A percentile compares a stretch with the other conserved stretches of the same genome.
phyloP scores from a whole-genome alignment of 2,113 vertebrate species.

The Otus sunia region DNA sequence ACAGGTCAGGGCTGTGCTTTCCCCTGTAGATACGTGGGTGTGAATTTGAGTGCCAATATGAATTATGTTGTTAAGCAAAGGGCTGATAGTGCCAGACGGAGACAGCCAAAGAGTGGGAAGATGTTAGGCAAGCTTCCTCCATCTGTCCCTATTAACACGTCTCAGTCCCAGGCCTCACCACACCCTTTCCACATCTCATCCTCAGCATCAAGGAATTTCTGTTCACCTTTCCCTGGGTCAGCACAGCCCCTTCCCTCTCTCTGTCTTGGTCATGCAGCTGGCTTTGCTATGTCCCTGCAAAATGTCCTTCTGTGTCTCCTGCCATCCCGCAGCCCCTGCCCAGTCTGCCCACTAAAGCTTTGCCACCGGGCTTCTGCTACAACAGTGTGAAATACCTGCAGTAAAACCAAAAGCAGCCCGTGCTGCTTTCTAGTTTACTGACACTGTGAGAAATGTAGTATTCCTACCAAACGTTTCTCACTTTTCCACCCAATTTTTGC shows the following conservation, averaged over 20 bases:
- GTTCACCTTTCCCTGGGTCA: neutral
- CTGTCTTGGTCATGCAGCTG: too few relatives aligned
- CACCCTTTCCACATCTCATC: neutral
- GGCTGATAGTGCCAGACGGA: slow-evolving; percentile 12
- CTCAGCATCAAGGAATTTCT: neutral
- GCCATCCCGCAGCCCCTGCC: neutral
- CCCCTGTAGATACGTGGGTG: neutral
- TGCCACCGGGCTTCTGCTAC: neutral
- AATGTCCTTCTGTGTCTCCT: neutral
- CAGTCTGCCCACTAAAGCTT: neutral
- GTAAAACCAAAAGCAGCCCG: neutral
- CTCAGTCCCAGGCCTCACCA: neutral
- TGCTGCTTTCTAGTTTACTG: neutral
- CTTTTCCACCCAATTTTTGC: neutral
- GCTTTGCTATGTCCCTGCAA: neutral
- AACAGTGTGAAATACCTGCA: neutral
- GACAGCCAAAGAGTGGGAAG: slow-evolving; percentile 32
- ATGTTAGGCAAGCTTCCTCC: neutral
- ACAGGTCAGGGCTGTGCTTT: neutral
- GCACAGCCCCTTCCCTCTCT: neutral
- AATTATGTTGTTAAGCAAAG: slow-evolving; percentile 6
- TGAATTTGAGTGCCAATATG: slow-evolving; percentile 2
- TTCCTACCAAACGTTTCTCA: neutral
- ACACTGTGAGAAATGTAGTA: neutral
- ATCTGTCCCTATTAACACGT: neutral